These are phyloP conservation scores for Ptyas mucosa DNA, from an alignment of 2,113 vertebrate genomes.

Conservation along the genomic window DNA sequence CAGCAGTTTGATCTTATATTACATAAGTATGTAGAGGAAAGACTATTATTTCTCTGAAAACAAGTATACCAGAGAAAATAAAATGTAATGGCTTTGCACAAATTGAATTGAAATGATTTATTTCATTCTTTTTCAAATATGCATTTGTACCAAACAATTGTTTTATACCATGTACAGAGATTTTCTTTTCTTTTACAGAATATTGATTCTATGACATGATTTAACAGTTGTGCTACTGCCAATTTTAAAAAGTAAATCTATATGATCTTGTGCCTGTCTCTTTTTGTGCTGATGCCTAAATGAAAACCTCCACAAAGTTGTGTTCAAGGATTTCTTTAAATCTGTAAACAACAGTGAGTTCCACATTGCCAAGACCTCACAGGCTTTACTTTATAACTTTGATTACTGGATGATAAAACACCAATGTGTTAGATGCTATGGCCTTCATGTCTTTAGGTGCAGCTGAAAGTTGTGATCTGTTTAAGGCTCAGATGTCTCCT, in stretches of 20 bases:
- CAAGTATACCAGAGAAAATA: slow-evolving; percentile 39
- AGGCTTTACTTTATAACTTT: background rate
- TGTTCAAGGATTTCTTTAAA: background rate
- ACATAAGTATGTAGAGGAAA: background rate
- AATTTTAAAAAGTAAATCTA: slow-evolving; percentile 31
- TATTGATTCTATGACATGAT: slow-evolving; percentile 16
- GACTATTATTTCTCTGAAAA: slow-evolving; percentile 31
- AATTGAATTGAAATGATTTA: slow-evolving; percentile 41
- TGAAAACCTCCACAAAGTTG: background rate
- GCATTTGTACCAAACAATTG: background rate
- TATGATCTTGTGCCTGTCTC: slow-evolving; percentile 1
- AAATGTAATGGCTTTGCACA: slow-evolving; percentile 39
- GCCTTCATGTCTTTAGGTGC: background rate
- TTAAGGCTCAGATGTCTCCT: background rate
- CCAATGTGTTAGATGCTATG: background rate
- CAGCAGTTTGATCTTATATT: background rate
- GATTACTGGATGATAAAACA: slow-evolving; percentile 21
- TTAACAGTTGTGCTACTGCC: background rate
- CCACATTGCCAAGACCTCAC: background rate
- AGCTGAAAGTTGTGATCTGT: background rate
- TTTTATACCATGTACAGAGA: background rate
- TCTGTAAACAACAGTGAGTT: background rate
- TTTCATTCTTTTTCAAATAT: slow-evolving; percentile 40
- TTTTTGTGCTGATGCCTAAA: background rate
- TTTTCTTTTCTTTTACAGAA: background rate